A percentile compares a stretch with the other conserved stretches of the same genome.
Conservation (phyloP, 2,113 vertebrate genomes). For the Epinephelus moara region DNA sequence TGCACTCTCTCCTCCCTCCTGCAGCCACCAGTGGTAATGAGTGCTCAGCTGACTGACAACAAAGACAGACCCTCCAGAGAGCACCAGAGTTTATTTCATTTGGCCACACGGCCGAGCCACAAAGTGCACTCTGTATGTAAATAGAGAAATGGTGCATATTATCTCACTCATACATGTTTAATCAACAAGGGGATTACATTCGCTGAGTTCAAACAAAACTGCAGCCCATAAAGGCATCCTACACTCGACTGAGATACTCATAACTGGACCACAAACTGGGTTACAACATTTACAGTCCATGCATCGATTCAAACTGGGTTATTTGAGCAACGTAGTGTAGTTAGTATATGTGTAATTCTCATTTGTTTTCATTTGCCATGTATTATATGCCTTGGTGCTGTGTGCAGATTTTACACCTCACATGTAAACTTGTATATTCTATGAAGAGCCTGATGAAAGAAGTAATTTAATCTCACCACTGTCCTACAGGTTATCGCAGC, state of each 20-base stretch:
- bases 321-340: neutral
- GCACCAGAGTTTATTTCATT: slow-evolving; percentile 36
- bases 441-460: neutral
- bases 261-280: slow-evolving; percentile 46
- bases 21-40: slow-evolving; percentile 25
- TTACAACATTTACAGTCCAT: slow-evolving; percentile 41
- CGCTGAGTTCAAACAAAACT: slow-evolving; percentile 47
- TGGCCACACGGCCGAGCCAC: slow-evolving; percentile 25
- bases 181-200: slow-evolving; percentile 41
- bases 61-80: slow-evolving; percentile 22
- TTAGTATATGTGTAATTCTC: neutral
- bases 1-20: neutral
- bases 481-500: slow-evolving; percentile 3
- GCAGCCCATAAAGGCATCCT: slow-evolving; percentile 31
- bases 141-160: slow-evolving; percentile 40
- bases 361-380: neutral
- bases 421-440: neutral
- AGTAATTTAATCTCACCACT: neutral
- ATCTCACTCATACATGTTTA: slow-evolving; percentile 56
- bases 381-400: neutral
- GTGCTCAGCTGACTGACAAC: slow-evolving; percentile 27
- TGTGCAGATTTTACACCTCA: neutral
- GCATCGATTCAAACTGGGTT: slow-evolving; percentile 18
- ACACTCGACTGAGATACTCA: slow-evolving; percentile 26
- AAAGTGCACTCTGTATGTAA: slow-evolving; percentile 30